These are phyloP conservation scores for Phataginus tetradactyla DNA, from an alignment of 2,797 vertebrate genomes.

Conservation along the genomic window DNA sequence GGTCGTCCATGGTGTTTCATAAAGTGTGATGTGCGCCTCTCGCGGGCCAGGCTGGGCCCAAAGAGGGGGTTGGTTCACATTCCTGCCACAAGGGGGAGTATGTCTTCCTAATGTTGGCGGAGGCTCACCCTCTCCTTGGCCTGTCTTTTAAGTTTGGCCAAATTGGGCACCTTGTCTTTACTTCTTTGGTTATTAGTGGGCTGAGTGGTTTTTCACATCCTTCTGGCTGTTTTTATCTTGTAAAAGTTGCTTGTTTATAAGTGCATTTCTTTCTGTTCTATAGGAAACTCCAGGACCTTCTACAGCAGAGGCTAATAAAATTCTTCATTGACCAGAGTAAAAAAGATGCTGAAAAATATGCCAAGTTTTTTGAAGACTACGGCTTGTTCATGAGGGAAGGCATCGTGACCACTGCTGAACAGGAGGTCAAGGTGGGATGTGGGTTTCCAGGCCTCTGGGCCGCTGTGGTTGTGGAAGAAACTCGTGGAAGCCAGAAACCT, in stretches of 20 bases:
- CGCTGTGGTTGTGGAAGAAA: neutral
- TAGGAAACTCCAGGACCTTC: slow-evolving; percentile 95
- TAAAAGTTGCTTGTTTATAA: neutral
- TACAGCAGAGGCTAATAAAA: slow-evolving; percentile 95
- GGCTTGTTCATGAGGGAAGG: slow-evolving; percentile 98
- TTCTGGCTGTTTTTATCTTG: neutral
- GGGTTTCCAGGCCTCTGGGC: neutral
- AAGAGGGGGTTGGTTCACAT: rapidly evolving
- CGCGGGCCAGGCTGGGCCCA: too few species aligned
- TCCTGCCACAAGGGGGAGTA: rapidly evolving
- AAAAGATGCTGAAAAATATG: slow-evolving; percentile 96
- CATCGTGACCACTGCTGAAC: slow-evolving; percentile 94
- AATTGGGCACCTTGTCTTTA: neutral
- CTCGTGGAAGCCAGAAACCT: neutral
- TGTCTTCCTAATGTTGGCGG: too few species aligned
- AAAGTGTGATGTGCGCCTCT: neutral
- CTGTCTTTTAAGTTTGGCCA: neutral
- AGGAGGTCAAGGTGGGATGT: slow-evolving; percentile 92
- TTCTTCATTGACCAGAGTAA: slow-evolving; percentile 97
- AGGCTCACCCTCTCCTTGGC: neutral
- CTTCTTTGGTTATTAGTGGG: neutral
- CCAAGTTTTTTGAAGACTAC: slow-evolving; percentile 95
- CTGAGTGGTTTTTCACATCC: neutral
- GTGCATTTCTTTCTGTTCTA: slow-evolving; percentile 25
- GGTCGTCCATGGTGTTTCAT: neutral